A percentile compares a stretch with the other conserved stretches of the same genome.
Conservation (phyloP, 2,113 vertebrate species). For the Gnathonemus longibarbis region DNA sequence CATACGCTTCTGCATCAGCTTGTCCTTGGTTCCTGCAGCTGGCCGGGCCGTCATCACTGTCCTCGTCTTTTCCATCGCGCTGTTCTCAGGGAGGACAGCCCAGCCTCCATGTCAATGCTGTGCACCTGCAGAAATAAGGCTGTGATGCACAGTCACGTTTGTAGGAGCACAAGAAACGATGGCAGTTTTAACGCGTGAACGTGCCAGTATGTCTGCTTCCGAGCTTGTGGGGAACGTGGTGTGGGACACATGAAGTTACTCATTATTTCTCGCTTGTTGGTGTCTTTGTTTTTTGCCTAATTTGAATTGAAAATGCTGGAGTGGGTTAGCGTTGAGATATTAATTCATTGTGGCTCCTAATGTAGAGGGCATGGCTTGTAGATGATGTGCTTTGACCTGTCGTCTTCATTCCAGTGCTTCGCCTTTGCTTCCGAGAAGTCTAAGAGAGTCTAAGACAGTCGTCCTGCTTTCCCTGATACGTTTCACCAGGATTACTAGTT, state of each 20-base stretch:
- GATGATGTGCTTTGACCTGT: constrained; percentile 30
- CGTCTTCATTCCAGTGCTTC: constrained; percentile 26
- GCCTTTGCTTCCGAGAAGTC: constrained; percentile 4
- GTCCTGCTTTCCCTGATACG: not conserved
- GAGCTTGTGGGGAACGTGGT: not conserved
- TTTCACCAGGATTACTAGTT: not conserved
- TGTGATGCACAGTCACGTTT: not conserved
- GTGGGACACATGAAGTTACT: not conserved
- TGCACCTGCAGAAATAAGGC: not conserved
- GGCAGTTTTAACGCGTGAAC: not conserved
- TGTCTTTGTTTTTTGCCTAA: not conserved
- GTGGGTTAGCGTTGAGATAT: not conserved
- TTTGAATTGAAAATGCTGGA: not conserved
- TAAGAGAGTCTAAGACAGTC: not conserved
- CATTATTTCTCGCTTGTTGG: not conserved
- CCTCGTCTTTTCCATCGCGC: constrained; percentile 11
- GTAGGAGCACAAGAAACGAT: not conserved
- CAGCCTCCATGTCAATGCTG: not conserved
- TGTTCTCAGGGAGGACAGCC: not conserved
- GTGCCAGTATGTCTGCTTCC: not conserved
- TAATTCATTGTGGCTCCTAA: not conserved
- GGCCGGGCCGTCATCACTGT: constrained; percentile 8
- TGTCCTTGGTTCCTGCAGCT: not conserved
- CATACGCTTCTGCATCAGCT: constrained; percentile 52
- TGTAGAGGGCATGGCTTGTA: constrained; percentile 47